These are phyloP conservation scores for Rhinogobio ventralis DNA, from an alignment of 2,797 vertebrate genomes.

Conservation along the genomic window DNA sequence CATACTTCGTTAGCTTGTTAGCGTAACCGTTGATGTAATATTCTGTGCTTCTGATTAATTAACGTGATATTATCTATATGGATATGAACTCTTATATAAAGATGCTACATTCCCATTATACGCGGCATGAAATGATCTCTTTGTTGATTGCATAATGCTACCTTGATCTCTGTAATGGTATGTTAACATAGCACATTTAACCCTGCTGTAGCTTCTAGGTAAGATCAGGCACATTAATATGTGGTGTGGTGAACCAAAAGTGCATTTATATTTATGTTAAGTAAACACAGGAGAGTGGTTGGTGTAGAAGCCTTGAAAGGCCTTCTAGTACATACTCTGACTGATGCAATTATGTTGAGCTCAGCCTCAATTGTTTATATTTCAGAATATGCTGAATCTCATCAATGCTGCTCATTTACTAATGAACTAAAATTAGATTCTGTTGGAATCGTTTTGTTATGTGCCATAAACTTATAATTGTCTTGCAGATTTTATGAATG, in stretches of 20 bases:
- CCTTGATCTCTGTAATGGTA: conserved; percentile 23
- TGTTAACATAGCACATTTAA: conserved; percentile 6
- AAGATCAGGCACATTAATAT: background rate
- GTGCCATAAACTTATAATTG: background rate
- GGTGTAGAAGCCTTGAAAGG: background rate
- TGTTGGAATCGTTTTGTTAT: background rate
- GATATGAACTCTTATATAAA: conserved; percentile 23
- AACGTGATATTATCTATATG: conserved; percentile 9
- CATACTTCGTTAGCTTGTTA: too few species aligned
- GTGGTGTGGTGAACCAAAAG: conserved; percentile 14
- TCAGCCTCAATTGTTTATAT: background rate
- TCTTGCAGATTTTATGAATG: conserved; percentile 11
- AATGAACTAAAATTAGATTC: background rate
- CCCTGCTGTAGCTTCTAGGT: background rate
- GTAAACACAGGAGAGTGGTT: conserved; percentile 8
- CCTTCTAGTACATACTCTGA: background rate
- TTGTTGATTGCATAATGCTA: background rate
- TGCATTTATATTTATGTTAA: conserved; percentile 19
- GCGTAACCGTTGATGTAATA: background rate
- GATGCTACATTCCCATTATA: conserved; percentile 26
- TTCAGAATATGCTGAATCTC: conserved; percentile 3
- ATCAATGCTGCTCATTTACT: background rate
- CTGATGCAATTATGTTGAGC: background rate
- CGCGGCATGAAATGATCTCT: background rate
- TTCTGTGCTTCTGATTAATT: conserved; percentile 35